Conservation (phyloP, 2,113 vertebrate genomes). For the Menidia beryllina region DNA sequence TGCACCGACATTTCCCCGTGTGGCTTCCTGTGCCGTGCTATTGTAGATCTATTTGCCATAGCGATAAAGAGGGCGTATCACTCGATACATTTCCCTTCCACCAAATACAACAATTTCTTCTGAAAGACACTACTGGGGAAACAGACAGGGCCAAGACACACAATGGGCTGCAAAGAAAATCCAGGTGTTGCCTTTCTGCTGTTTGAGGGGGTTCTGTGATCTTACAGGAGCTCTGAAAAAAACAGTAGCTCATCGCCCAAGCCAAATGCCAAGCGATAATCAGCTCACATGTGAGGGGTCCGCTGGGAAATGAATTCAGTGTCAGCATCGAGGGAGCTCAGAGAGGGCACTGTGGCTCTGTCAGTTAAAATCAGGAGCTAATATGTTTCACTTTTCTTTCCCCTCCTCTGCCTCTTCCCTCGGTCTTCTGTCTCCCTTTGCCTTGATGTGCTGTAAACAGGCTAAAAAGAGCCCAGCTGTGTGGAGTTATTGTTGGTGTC, state of each 20-base stretch:
- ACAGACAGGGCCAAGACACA: constrained; percentile 46
- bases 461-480: constrained; percentile 88
- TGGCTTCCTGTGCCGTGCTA: constrained; percentile 71
- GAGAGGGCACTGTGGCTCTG: constrained; percentile 65
- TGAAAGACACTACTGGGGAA: constrained; percentile 40
- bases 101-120: constrained; percentile 58
- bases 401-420: constrained; percentile 71
- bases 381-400: constrained; percentile 84
- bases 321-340: constrained; percentile 34
- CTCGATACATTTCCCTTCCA: constrained; percentile 61
- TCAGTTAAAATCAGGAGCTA: constrained; percentile 83
- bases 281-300: constrained; percentile 33
- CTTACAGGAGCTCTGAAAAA: constrained; percentile 41
- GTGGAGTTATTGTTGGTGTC: constrained; percentile 89
- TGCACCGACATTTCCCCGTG: constrained; percentile 55
- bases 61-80: constrained; percentile 72
- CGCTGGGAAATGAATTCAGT: constrained; percentile 52
- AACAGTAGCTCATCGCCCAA: constrained; percentile 53
- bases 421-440: constrained; percentile 64
- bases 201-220: constrained; percentile 41
- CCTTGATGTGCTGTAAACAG: constrained; percentile 88
- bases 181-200: constrained; percentile 30
- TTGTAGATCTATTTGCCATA: constrained; percentile 59
- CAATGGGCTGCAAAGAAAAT: constrained; percentile 15
- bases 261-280: constrained; percentile 42